Evolutionary conservation across 2,888 invertebrate genomes (phyloP), one percentile per base, ranked within the genome.

Genomic region (Syrista parreyssii): DNA sequence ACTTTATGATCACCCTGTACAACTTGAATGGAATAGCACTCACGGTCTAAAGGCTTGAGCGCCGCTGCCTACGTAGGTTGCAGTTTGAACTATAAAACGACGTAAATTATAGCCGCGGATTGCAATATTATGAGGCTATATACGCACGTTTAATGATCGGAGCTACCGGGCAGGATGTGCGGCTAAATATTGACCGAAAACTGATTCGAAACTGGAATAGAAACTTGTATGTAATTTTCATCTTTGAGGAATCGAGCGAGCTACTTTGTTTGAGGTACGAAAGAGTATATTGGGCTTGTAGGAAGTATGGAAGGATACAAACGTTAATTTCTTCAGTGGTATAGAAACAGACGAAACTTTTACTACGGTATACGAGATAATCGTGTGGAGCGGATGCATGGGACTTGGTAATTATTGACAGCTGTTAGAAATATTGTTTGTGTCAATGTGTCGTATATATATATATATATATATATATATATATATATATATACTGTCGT

Each of bases 71-170:
- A 89, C 89, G 87, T 88, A 88, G 88, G 87, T 90, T 90, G 90
- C 91, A 90, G 91, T 91, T 91, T 91, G 88, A 90, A 91, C 91
- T 91, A 91, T 91, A 91, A 91, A 91, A 91, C 91, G 91, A 90
- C 89, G 90, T 90, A 91, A 91, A 91, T 91, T 91, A 91, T 90
- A 89, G 89, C 89, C 88, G 85, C 89, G 91, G 90, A 91, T 91
- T 90, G 91, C 89, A 90, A 91, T 91, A 91, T 91, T 91, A 91
- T 91, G 91, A 91, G 91, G 91, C 90, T 88, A 89, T 91, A 91
- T 90, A 91, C 91, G 91, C 90, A 90, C 90, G 90, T 91, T 91
- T 91, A 91, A 91, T 91, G 91, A 91, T 91, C 91, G 89, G 89
- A 89, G 90, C 90, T 91, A 91, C 90, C 88, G 89, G 87, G 87